Base-by-base conservation (phyloP, 2,113 vertebrate genomes). In the Mixornis gularis region DNA sequence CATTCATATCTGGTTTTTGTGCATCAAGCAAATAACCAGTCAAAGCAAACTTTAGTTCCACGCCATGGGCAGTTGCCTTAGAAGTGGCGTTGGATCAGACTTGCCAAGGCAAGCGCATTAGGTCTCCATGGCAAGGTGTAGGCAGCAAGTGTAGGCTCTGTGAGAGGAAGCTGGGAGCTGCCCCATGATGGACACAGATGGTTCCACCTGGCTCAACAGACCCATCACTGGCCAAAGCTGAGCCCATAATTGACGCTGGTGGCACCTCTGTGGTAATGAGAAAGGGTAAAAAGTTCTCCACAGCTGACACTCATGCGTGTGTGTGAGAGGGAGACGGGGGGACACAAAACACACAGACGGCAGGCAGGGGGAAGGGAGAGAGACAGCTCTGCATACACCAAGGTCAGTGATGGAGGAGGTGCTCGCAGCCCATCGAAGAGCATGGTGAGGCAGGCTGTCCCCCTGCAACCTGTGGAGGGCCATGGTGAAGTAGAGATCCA, bases 21-120 rank as follows among this genome's bases (percentile, higher is more conserved):
- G 32, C 71, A 82, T 66, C 51, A 70, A 89, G 55, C 36, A 86
- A 86, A 74, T 38, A 94, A 88, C 55, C 43, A 89, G 64, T 32
- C 84, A 92, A 76, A 85, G 36, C 19, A 91, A 91, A 79, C n/a
- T 91, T 91, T 56, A 71, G n/a, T 78, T 91, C 69, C 60, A 73
- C 1, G 17, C 62, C 79, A 60, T 0, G 16, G 53, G 53, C 62
- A 81, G 46, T 24, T 89, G 59, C 68, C 70, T 77, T 77, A 72
- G 53, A 79, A 81, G 65, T 5, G 5, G 66, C 2, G 1, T 9
- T 46, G n/a, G 26, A 30, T 63, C 38, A 78, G 49, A 72, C 49
- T 64, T 38, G 32, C 81, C 41, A 56, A 71, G 68, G 55, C 68
- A 90, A 85, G 41, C 9, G 18, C 46, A 6, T 34, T 21, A 46